Evolutionary conservation across 2,113 vertebrate species (phyloP), one percentile per base, ranked within the genome.

Genomic region (Oncorhynchus kisutch): DNA sequence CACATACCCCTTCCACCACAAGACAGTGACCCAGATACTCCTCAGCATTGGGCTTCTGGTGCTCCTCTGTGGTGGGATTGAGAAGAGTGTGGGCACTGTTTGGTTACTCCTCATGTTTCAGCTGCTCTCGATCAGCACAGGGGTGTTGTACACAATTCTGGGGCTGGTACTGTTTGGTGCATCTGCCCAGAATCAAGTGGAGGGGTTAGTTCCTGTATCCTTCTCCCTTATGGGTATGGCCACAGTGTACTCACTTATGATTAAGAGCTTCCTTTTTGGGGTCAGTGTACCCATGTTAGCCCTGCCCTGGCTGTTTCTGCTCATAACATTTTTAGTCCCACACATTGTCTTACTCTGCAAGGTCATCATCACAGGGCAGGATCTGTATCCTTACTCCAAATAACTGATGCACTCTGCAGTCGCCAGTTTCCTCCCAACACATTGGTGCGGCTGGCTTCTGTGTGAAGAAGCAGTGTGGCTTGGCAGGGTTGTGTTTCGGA

Each of bases 331-430:
- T 71, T 79, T 95, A 69, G 81, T 95, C 4, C 31, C 31, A 34
- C 31, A 34, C 31, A 34, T 5, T 6, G 31, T 34, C 1, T 84
- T 95, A 70, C 2, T 95, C 78, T 91, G 92, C 51, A 95, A 95
- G 12, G 59, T 94, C 34, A 91, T 95, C 1, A 12, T 91, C 0
- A 80, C 90, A 6, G 29, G 95, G 95, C 9, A 71, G 91, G 6
- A 74, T 90, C 0, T 95, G 95, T 96, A 96, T 96, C 95, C 94
- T 95, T 94, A 78, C 16, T 14, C 11, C 54, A 59, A 22, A 31
- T 31, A 31, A 31, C 29, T 31, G 29, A 31, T 31, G 29, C 29
- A 31, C 29, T 31, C 4, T 31, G 29, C 29, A 5, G 4, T 29
- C 29, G 4, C 29, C 29, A 31, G 31, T 34, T 34, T 34, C 31